phyloP scores from a whole-genome alignment of 2,888 invertebrate species.

The Vanessa cardui region DNA sequence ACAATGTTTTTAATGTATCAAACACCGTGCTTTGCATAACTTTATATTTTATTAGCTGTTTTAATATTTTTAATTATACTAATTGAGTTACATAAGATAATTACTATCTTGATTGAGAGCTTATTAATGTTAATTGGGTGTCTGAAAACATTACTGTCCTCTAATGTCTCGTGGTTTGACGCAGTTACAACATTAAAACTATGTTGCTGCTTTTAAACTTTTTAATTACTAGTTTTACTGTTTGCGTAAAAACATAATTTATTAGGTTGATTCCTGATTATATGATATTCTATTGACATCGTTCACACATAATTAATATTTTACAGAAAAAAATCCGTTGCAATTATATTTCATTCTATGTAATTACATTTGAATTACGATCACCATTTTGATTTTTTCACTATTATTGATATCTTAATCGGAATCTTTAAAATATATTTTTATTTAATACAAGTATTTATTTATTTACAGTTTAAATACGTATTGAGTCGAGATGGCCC shows the following conservation, averaged over 20 bases:
- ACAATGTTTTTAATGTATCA: background rate
- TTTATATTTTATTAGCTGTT: background rate
- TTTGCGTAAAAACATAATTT: background rate
- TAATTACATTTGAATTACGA: no score
- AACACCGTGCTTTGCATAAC: background rate
- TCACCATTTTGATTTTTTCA: no score
- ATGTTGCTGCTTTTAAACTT: background rate
- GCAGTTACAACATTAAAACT: background rate
- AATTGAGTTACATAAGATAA: background rate
- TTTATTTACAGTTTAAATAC: no score
- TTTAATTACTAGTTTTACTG: background rate
- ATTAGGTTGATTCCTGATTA: no score
- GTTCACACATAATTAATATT: no score
- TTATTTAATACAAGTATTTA: no score
- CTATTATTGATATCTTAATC: no score
- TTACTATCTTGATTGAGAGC: background rate
- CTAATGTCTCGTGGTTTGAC: background rate
- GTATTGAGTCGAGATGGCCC: no score
- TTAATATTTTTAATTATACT: background rate
- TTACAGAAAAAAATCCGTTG: no score
- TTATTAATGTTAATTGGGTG: slow-evolving; percentile 1
- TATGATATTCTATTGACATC: no score
- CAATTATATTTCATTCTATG: no score
- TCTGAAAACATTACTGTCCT: background rate
- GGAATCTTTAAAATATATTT: no score